phyloP scores from a whole-genome alignment of 2,888 invertebrate species.

The Thecocarcelia acutangulata region DNA sequence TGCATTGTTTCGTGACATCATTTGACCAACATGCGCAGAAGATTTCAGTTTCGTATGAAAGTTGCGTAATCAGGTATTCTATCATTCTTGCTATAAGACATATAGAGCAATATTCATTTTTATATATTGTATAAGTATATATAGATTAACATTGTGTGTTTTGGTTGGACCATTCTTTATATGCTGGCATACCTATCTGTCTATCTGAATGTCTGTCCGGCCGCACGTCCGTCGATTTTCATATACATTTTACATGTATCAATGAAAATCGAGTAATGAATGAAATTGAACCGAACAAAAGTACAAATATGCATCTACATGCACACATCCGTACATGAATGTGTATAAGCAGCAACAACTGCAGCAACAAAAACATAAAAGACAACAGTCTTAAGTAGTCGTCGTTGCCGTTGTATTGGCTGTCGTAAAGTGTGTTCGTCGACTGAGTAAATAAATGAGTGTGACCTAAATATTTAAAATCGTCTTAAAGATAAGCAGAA shows the following conservation, averaged over 20 bases:
- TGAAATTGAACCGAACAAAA: slow-evolving; percentile 52
- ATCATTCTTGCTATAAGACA: too few relatives aligned
- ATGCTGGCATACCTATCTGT: not conserved
- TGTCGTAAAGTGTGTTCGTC: slow-evolving; percentile 55
- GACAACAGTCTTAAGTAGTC: slow-evolving; percentile 49
- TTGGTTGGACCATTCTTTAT: too few relatives aligned
- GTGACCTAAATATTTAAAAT: slow-evolving; percentile 69
- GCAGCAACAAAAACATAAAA: slow-evolving; percentile 10
- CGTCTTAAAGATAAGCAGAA: slow-evolving; percentile 70
- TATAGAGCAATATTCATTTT: too few relatives aligned
- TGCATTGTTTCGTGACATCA: too few relatives aligned
- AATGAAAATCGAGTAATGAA: slow-evolving; percentile 69
- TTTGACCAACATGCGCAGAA: too few relatives aligned
- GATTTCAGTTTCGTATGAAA: too few relatives aligned
- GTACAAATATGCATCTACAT: slow-evolving; percentile 1
- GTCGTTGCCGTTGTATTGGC: slow-evolving; percentile 41
- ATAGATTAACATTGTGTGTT: too few relatives aligned
- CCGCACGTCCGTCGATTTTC: not conserved
- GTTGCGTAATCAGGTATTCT: too few relatives aligned
- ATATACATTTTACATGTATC: slow-evolving; percentile 50
- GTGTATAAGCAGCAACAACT: slow-evolving; percentile 41
- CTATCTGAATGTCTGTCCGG: slow-evolving; percentile 9
- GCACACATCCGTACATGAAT: not conserved
- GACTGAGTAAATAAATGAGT: slow-evolving; percentile 68
- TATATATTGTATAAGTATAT: too few relatives aligned